Conservation (phyloP, 2,888 invertebrate species). For the Drosophila birchii region DNA sequence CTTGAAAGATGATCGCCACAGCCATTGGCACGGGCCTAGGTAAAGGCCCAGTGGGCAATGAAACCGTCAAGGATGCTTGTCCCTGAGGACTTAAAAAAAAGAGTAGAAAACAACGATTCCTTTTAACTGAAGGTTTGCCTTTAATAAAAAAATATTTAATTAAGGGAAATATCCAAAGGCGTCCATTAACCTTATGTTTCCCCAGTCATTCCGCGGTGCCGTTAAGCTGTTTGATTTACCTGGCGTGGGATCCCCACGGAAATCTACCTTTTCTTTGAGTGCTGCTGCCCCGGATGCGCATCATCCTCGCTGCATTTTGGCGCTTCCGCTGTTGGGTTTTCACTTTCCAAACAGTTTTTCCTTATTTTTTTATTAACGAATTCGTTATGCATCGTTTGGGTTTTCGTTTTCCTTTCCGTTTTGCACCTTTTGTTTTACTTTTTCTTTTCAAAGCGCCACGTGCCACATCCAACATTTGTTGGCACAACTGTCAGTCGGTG, state of each 20-base stretch:
- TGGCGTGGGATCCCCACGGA: constrained; percentile 40
- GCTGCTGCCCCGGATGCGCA: constrained; percentile 61
- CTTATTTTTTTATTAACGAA: constrained; percentile 57
- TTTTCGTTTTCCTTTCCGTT: constrained; percentile 54
- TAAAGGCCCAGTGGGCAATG: background rate
- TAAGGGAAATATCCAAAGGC: background rate
- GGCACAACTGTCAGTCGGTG: constrained; percentile 69
- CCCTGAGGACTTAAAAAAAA: background rate
- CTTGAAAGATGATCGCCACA: constrained; percentile 43
- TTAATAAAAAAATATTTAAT: background rate
- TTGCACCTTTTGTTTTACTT: constrained; percentile 69
- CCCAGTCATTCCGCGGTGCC: constrained; percentile 29
- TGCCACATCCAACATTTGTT: constrained; percentile 74
- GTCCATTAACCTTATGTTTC: constrained; percentile 17
- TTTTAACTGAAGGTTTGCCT: background rate
- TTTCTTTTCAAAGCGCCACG: constrained; percentile 55
- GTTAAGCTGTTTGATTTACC: constrained; percentile 62
- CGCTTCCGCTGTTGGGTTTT: constrained; percentile 70
- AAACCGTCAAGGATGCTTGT: background rate
- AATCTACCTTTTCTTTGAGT: constrained; percentile 40
- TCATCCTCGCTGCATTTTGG: constrained; percentile 58
- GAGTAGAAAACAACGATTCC: background rate
- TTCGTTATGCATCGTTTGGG: constrained; percentile 69
- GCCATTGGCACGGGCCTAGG: constrained; percentile 18
- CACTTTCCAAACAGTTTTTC: constrained; percentile 62